Conservation (phyloP, 1,140 invertebrate species). For the Phthorimaea operculella region DNA sequence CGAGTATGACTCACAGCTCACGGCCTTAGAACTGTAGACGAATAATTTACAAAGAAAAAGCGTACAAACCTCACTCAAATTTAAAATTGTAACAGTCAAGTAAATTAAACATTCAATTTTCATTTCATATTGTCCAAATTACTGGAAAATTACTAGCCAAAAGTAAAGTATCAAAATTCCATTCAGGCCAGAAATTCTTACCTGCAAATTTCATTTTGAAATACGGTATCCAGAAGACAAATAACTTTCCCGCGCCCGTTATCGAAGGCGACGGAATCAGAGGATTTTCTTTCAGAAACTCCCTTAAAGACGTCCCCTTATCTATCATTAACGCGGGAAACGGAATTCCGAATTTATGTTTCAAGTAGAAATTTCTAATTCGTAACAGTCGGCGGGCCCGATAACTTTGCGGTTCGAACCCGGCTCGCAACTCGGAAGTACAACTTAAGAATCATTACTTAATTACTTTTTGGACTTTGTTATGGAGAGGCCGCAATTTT, state of each 20-base stretch:
- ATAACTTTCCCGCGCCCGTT: background rate
- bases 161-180: too few relatives aligned
- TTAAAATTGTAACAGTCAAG: too few relatives aligned
- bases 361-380: conserved; percentile 2
- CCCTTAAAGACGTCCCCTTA: conserved; percentile 19
- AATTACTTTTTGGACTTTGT: conserved; percentile 4
- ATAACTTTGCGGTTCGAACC: conserved; percentile 3
- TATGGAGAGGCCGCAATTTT: too few relatives aligned
- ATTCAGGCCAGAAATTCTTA: too few relatives aligned
- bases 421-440: background rate
- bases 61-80: too few relatives aligned
- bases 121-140: conserved; percentile 7
- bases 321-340: conserved; percentile 23
- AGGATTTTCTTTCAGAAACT: conserved; percentile 16
- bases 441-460: conserved; percentile 2
- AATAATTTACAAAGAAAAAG: too few relatives aligned
- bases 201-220: background rate
- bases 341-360: conserved; percentile 10
- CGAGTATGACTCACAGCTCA: too few relatives aligned
- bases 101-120: too few relatives aligned
- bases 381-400: background rate
- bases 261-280: conserved; percentile 13
- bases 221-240: background rate
- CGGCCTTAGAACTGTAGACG: too few relatives aligned
- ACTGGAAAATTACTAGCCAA: too few relatives aligned